Percentiles rank a stretch among this genome's conserved stretches.
Conservation (phyloP, 2,888 invertebrate genomes). For the Mamestra brassicae region DNA sequence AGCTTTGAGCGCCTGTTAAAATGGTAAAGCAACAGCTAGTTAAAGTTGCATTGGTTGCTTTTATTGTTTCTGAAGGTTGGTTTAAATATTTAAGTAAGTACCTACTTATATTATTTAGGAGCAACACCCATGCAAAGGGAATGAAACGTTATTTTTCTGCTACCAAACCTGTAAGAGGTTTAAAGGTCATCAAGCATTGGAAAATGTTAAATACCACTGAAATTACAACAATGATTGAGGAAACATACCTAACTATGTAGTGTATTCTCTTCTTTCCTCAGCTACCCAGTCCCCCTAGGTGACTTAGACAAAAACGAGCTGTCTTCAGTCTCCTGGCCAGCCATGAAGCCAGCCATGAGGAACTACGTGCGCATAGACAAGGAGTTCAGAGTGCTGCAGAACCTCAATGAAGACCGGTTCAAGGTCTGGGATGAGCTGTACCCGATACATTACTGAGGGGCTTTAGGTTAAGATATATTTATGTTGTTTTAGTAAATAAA, state of each 20-base stretch:
- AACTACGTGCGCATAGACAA: slow-evolving; percentile 73
- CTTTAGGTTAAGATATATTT: neutral
- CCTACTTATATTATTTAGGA: too few species aligned
- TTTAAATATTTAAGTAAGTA: too few species aligned
- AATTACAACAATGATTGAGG: too few species aligned
- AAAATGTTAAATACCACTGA: too few species aligned
- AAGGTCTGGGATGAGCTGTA: slow-evolving; percentile 80
- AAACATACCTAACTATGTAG: too few species aligned
- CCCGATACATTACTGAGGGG: slow-evolving; percentile 72
- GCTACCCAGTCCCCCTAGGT: slow-evolving; percentile 74
- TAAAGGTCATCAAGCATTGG: neutral
- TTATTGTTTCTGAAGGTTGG: neutral
- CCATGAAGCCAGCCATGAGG: slow-evolving; percentile 71
- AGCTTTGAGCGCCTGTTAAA: neutral
- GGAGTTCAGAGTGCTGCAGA: slow-evolving; percentile 67
- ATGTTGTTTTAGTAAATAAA: slow-evolving; percentile 7
- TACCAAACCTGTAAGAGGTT: neutral
- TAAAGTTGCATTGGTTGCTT: neutral
- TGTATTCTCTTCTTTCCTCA: slow-evolving; percentile 45
- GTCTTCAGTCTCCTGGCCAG: slow-evolving; percentile 72
- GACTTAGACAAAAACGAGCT: slow-evolving; percentile 68
- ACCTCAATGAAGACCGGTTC: slow-evolving; percentile 76
- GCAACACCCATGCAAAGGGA: neutral
- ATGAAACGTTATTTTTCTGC: neutral
- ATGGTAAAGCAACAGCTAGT: neutral